Percentiles rank a stretch among this genome's conserved stretches.
phyloP scores from a whole-genome alignment of 1,140 invertebrate species.

The Hycleus cichorii region DNA sequence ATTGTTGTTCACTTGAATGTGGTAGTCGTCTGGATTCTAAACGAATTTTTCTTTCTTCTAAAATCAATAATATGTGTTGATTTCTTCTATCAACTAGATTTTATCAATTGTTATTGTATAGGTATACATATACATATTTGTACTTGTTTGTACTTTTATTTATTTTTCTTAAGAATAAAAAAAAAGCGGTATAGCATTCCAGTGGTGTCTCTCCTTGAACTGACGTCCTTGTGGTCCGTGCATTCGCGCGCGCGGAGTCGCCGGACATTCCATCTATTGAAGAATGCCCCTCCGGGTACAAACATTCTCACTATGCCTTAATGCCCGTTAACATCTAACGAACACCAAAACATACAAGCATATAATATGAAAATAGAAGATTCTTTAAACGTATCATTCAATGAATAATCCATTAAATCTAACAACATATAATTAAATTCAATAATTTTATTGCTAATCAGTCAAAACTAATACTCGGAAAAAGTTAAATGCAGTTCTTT shows the following conservation, averaged over 20 bases:
- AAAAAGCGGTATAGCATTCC: constrained; percentile 20
- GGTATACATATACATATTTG: background rate
- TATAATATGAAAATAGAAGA: too few relatives aligned
- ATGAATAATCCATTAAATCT: too few relatives aligned
- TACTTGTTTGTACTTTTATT: background rate
- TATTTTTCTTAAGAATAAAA: background rate
- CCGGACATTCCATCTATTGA: constrained; percentile 30
- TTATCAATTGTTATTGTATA: background rate
- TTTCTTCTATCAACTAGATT: too few relatives aligned
- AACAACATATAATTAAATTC: too few relatives aligned
- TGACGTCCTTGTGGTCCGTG: constrained; percentile 29
- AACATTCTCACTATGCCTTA: constrained; percentile 31
- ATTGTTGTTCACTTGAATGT: background rate
- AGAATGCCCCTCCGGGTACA: constrained; percentile 36
- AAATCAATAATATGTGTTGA: too few relatives aligned
- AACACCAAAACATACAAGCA: too few relatives aligned
- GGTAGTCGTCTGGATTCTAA: background rate
- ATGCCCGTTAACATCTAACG: too few relatives aligned
- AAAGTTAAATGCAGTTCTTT: too few relatives aligned
- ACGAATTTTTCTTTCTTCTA: too few relatives aligned
- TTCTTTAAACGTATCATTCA: too few relatives aligned
- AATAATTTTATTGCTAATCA: too few relatives aligned
- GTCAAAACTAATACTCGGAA: too few relatives aligned
- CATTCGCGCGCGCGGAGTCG: constrained; percentile 23
- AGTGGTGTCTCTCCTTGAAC: constrained; percentile 29